Evolutionary conservation across 2,113 vertebrate species (phyloP), one percentile per base, ranked within the genome.

Genomic region (Sciurus niger): DNA sequence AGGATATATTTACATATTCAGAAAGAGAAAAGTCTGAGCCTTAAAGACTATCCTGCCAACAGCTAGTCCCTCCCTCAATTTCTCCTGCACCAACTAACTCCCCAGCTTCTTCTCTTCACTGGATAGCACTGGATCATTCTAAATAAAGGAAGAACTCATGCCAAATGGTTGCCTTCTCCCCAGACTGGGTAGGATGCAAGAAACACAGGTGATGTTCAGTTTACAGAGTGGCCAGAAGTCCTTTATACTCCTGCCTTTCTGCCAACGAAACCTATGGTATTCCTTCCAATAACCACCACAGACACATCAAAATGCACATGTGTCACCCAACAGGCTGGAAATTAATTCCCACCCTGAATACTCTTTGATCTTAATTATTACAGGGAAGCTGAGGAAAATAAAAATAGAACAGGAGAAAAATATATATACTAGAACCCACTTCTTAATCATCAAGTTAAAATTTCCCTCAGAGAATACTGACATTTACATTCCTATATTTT

Each of bases 401-500:
- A 58, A 93, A 88, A 73, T 0, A 63, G 60, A 88, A 84, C 0
- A 63, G 51, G n/a, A 84, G 40, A 43, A 43, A 94, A 80, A 74
- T 28, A 65, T 18, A 40, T 1, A 43, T 24, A 24, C n/a, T 48
- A 20, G 4, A 68, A 84, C 63, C 28, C 16, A 32, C n/a, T 91
- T 88, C 63, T 46, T 40, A 60, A 17, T 25, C 8, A 73, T 70
- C 40, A 40, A 82, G 25, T 34, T 53, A 90, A 68, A 60, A 87
- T n/a, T 13, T 79, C 14, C 40, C 30, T 13, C 7, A 46, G 37
- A 70, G n/a, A 46, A 74, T 43, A 86, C 1, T 13, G 40, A 95
- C n/a, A 53, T 55, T 73, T 73, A 93, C 4, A 46, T 79, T 90
- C 86, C 68, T 67, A 18, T 72, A 93, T 53, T 91, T 79, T n/a